Base-by-base conservation (phyloP, 2,888 invertebrate genomes). In the Andrena chrysosceles region DNA sequence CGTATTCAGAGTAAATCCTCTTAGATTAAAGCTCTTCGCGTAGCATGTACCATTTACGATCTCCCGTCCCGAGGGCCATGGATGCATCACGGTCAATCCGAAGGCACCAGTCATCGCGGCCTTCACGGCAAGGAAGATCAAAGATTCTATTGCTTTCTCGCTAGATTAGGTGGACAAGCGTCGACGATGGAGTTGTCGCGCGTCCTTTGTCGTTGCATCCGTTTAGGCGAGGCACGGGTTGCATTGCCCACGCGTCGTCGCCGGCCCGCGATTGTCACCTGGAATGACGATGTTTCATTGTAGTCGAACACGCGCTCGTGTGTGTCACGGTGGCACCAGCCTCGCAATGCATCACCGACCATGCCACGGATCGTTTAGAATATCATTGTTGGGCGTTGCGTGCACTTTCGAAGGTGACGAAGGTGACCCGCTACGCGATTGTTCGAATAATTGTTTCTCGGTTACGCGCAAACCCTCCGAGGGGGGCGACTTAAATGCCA, bases 201-300 rank as follows among this genome's bases (percentile, higher is more conserved):
- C 56, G 70, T 69, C 54, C 80, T 70, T 78, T 81, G 84, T 87
- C 82, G 88, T 88, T 70, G 74, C 81, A 86, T 87, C 81, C 87
- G 90, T 91, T 91, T 91, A 90, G 90, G 91, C 89, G 90, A 90
- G 89, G 88, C 90, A 83, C 84, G 80, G 84, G 84, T 81, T 81
- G 87, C 92, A 73, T 86, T 83, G 89, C 92, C 92, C 91, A 92
- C 92, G 90, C 91, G 84, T 82, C 84, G 85, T 83, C 77, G 75
- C 74, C 60, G 70, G 68, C 48, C 59, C 49, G 71, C 77, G 76
- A 85, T 85, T 85, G 85, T 87, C 87, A 85, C 75, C 69, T 85
- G 85, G 89, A 87, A 90, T 88, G 89, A 87, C 87, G 81, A 77
- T 66, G 60, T 26, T 56, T 84, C 75, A 89, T 89, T 88, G 88